Evolutionary conservation across 2,888 invertebrate genomes (phyloP).

Genomic region (Herminia tarsipennalis): DNA sequence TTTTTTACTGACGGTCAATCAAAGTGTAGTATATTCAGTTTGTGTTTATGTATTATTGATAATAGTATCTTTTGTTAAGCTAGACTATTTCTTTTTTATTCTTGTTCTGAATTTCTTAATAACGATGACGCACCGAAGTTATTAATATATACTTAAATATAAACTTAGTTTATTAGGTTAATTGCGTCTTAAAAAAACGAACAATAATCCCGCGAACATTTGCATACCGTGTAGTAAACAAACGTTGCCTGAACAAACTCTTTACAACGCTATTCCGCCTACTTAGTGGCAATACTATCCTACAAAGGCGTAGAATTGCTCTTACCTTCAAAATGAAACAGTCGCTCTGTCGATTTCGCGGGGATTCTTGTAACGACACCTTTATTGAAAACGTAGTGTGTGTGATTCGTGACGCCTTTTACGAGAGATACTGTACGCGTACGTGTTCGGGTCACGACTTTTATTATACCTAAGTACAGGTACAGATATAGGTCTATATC

Average conservation of each 20-base stretch:
- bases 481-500: no score
- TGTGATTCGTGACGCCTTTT: constrained; percentile 61
- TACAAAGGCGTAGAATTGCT: constrained; percentile 76
- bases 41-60: no score
- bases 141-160: no score
- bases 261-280: constrained; percentile 68
- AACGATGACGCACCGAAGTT: no score
- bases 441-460: constrained; percentile 47
- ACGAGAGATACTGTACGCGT: constrained; percentile 47
- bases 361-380: constrained; percentile 69
- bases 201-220: neutral
- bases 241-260: constrained; percentile 58
- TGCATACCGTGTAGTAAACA: constrained; percentile 50
- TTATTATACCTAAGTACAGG: constrained; percentile 44
- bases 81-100: no score
- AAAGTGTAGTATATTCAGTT: no score
- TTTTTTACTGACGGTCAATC: no score
- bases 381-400: constrained; percentile 71
- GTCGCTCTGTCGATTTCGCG: constrained; percentile 74
- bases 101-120: no score
- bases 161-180: no score
- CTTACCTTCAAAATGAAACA: constrained; percentile 76
- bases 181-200: no score
- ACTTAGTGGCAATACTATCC: constrained; percentile 73
- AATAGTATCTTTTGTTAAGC: no score